Conservation (phyloP, 2,888 invertebrate genomes). For the Drosophila emarginata region DNA sequence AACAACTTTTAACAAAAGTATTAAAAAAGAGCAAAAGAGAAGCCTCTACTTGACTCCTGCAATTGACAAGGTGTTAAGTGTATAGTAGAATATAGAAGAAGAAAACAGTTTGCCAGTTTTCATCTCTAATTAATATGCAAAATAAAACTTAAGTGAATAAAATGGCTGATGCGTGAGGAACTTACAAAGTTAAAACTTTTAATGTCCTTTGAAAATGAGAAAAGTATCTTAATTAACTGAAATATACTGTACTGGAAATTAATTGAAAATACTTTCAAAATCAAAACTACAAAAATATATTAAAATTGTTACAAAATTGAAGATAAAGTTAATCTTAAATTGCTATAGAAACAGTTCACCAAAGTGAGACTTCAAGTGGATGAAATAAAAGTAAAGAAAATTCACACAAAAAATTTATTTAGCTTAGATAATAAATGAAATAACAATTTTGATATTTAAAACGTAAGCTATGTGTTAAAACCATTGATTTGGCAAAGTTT, state of each 20-base stretch:
- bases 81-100: conserved; percentile 6
- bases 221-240: not conserved
- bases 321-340: too few relatives aligned
- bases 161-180: conserved; percentile 39
- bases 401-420: too few relatives aligned
- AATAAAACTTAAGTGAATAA: conserved; percentile 65
- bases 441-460: too few relatives aligned
- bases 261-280: not conserved
- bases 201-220: not conserved
- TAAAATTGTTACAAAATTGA: too few relatives aligned
- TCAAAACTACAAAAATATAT: too few relatives aligned
- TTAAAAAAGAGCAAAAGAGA: not conserved
- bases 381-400: too few relatives aligned
- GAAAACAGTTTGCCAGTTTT: not conserved
- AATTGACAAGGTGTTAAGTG: conserved; percentile 34
- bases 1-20: too few relatives aligned
- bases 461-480: too few relatives aligned
- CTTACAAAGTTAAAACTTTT: not conserved
- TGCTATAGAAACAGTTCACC: too few relatives aligned
- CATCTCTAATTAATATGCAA: conserved; percentile 54
- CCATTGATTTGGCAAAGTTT: too few relatives aligned
- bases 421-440: too few relatives aligned
- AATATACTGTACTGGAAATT: not conserved
- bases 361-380: too few relatives aligned
- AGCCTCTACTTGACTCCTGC: conserved; percentile 37